Evolutionary conservation across 2,888 invertebrate species (phyloP).

Genomic region (Watsonalla cultraria): DNA sequence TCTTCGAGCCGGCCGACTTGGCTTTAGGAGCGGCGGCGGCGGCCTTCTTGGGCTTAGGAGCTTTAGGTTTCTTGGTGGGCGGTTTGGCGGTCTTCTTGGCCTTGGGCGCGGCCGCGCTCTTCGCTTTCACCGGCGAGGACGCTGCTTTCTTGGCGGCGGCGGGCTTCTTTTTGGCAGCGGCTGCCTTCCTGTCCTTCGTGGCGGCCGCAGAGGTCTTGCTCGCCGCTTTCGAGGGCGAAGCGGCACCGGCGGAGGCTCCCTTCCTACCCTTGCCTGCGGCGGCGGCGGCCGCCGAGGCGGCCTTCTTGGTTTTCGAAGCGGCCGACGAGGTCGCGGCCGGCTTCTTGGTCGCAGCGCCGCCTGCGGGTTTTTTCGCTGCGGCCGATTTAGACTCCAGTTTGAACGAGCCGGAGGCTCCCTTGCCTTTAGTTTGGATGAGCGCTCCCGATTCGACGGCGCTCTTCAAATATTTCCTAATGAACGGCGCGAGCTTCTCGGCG

Average conservation of each 20-base stretch:
- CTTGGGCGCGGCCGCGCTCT: slow-evolving; percentile 30
- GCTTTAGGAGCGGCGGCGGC: slow-evolving; percentile 40
- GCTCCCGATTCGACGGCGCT: slow-evolving; percentile 72
- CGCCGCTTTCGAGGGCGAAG: slow-evolving; percentile 18
- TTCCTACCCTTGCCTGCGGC: slow-evolving; percentile 12
- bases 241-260: slow-evolving; percentile 21
- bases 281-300: slow-evolving; percentile 14
- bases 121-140: slow-evolving; percentile 20
- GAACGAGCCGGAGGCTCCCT: slow-evolving; percentile 68
- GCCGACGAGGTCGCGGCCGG: slow-evolving; percentile 16
- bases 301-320: slow-evolving; percentile 17
- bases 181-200: slow-evolving; percentile 20
- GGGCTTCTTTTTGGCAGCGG: neutral
- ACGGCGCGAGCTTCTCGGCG: slow-evolving; percentile 75
- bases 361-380: slow-evolving; percentile 7
- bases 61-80: slow-evolving; percentile 13
- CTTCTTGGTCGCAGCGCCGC: slow-evolving; percentile 13
- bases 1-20: slow-evolving; percentile 54
- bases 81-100: slow-evolving; percentile 48
- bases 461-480: slow-evolving; percentile 78
- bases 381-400: slow-evolving; percentile 50
- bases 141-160: neutral
- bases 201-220: slow-evolving; percentile 10
- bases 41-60: slow-evolving; percentile 3
- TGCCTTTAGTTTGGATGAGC: slow-evolving; percentile 77